A percentile compares a stretch with the other conserved stretches of the same genome.
phyloP scores from a whole-genome alignment of 2,888 invertebrate genomes.

The Nomada flava region DNA sequence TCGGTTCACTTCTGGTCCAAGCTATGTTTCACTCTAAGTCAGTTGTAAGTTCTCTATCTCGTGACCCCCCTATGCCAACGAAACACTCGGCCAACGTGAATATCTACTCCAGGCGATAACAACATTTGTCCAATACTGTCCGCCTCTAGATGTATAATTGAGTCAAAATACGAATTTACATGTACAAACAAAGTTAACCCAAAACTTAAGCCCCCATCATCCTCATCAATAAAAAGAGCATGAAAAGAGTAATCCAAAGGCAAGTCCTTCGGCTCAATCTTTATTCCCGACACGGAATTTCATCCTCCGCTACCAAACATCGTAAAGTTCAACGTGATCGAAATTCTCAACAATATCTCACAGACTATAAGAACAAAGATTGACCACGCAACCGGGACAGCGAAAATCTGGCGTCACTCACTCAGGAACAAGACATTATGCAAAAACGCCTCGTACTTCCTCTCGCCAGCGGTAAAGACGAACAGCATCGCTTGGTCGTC shows the following conservation, averaged over 20 bases:
- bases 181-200: no score
- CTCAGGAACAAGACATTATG: constrained; percentile 55
- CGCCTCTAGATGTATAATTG: background rate
- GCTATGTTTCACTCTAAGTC: constrained; percentile 9
- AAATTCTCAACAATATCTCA: constrained; percentile 30
- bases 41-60: constrained; percentile 8
- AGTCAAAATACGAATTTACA: background rate
- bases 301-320: background rate
- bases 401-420: constrained; percentile 36
- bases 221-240: no score
- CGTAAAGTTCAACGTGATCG: background rate
- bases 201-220: no score
- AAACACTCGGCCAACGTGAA: background rate
- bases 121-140: background rate
- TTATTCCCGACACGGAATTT: background rate
- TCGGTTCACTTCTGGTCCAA: background rate
- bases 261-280: background rate
- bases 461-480: constrained; percentile 14
- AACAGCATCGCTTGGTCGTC: constrained; percentile 15
- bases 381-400: constrained; percentile 9
- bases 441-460: constrained; percentile 24
- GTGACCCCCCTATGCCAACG: background rate
- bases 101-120: background rate
- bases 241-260: background rate
- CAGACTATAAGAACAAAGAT: constrained; percentile 34